A percentile compares a stretch with the other conserved stretches of the same genome.
phyloP scores from a whole-genome alignment of 37 sponge, comb jelly and placozoan genomes.

The Tethya wilhelma region DNA sequence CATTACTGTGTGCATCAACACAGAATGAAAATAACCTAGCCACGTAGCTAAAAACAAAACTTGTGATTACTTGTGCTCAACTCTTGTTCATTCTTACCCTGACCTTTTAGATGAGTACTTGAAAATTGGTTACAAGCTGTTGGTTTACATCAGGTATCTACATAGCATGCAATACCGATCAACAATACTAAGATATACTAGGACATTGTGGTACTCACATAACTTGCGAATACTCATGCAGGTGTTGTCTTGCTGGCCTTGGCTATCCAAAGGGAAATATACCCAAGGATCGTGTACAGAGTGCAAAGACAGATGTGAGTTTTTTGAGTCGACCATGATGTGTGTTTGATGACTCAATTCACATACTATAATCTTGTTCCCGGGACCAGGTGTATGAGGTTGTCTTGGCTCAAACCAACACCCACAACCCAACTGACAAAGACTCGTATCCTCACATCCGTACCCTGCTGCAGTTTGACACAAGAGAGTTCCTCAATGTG shows the following conservation, averaged over 20 bases:
- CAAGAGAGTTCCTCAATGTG: constrained; percentile 89
- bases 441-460: constrained; percentile 68
- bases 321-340: background rate
- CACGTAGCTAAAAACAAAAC: background rate
- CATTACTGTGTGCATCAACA: background rate
- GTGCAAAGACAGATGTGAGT: constrained; percentile 62
- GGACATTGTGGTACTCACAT: too few species aligned
- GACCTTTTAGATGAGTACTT: constrained; percentile 48
- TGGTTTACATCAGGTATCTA: constrained; percentile 83
- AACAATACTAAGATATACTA: too few species aligned
- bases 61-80: background rate
- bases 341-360: background rate
- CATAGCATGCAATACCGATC: background rate
- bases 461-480: constrained; percentile 83
- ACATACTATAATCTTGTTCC: background rate
- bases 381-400: constrained; percentile 50
- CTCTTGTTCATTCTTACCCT: constrained; percentile 1
- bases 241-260: constrained; percentile 80
- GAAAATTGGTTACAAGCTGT: constrained; percentile 77
- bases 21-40: background rate
- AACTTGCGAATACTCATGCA: constrained; percentile 1
- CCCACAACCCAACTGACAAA: constrained; percentile 64
- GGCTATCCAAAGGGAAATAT: constrained; percentile 80
- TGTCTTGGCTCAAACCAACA: constrained; percentile 51
- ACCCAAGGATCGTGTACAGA: constrained; percentile 3